Percentiles rank a stretch among this genome's conserved stretches.
Conservation (phyloP, 2,888 invertebrate species). For the Ectemnius cavifrons region DNA sequence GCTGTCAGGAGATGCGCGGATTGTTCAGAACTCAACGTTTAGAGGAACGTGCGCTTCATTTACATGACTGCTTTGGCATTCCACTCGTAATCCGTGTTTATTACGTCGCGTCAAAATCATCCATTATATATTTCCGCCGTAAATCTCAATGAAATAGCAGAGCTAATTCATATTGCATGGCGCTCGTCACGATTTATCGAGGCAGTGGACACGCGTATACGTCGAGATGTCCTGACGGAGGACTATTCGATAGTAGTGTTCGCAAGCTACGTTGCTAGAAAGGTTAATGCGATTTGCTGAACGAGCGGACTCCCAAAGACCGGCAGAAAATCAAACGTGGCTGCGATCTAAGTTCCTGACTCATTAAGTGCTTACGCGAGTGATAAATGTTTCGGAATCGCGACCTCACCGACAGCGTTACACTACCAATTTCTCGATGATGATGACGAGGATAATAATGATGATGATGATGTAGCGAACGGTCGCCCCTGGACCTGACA, state of each 20-base stretch:
- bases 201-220: neutral
- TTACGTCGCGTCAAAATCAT: neutral
- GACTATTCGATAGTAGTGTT: too few relatives aligned
- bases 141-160: slow-evolving; percentile 2
- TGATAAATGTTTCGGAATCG: slow-evolving; percentile 24
- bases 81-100: neutral
- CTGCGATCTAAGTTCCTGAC: slow-evolving; percentile 14
- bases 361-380: slow-evolving; percentile 33
- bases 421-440: too few relatives aligned
- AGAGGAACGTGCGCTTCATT: neutral
- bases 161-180: slow-evolving; percentile 16
- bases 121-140: slow-evolving; percentile 2
- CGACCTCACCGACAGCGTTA: slow-evolving; percentile 1
- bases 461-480: too few relatives aligned
- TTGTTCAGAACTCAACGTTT: neutral
- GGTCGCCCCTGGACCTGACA: too few relatives aligned
- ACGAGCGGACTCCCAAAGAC: too few relatives aligned
- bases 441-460: too few relatives aligned
- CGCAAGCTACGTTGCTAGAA: neutral
- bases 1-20: too few relatives aligned
- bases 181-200: slow-evolving; percentile 15
- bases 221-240: neutral
- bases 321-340: neutral
- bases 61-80: neutral
- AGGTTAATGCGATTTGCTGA: neutral